Base-by-base conservation (phyloP, 2,888 invertebrate genomes). In the Phengaris alcon region DNA sequence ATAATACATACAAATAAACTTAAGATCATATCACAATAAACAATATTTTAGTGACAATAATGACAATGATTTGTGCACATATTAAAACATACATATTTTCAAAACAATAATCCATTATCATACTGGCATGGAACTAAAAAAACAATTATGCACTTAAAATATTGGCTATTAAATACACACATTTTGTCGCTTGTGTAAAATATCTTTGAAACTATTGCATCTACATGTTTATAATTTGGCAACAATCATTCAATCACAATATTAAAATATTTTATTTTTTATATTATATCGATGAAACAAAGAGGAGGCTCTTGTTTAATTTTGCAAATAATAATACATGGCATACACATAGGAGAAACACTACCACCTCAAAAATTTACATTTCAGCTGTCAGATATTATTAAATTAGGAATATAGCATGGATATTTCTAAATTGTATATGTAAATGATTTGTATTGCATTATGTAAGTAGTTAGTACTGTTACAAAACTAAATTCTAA, bases 1-100 rank as follows among this genome's bases (percentile, higher is more conserved):
- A 75, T 57, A 75, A 69, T 75, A 75, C 75, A 69, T 75, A 75
- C 75, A 75, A 75, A 75, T 64, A 46, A 73, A 51, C 22, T 68
- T 68, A 59, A 68, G 13, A 64, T 70, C 59, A 74, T 74, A 76
- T 76, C 73, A 76, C 74, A 74, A 48, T 69, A 68, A 44, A 73
- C 52, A 75, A 54, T 35, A 72, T 22, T 51, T 70, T 54, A 72
- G 72, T 72, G 72, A 72, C 13, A 72, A 72, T n/a, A 72, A 72
- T 54, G 72, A 72, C 72, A 72, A 72, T 52, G 55, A 69, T 73
- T 75, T 75, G 75, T 75, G 75, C 75, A 70, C 22, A 69, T 69
- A 70, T 48, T 15, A 15, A 46, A 69, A 55, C 51, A 44, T 48
- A 57, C 46, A 44, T 48, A 64, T 64, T 72, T 72, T 54, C 72